Conservation (phyloP, 2,113 vertebrate genomes). For the Micronisus gabar region DNA sequence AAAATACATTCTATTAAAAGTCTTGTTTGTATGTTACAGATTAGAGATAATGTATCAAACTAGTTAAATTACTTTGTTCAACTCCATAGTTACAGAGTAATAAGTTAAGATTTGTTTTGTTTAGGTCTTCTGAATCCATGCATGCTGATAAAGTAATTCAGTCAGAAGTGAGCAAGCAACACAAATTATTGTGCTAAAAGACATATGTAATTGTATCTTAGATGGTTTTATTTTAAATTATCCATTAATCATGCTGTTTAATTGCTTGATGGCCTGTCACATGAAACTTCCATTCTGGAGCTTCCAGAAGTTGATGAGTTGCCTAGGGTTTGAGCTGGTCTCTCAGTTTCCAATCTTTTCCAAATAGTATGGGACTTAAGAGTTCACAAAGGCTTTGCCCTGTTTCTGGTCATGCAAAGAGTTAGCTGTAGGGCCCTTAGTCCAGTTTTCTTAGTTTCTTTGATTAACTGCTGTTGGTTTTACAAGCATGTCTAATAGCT, state of each 20-base stretch:
- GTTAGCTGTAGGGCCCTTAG: not conserved
- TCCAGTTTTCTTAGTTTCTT: not conserved
- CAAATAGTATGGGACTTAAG: not conserved
- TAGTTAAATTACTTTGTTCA: not conserved
- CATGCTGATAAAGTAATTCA: not conserved
- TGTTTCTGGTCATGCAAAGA: not conserved
- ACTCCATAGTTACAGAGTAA: not conserved
- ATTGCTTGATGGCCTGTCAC: not conserved
- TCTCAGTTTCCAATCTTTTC: not conserved
- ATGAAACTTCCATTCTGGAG: not conserved
- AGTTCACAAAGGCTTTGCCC: not conserved
- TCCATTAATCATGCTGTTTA: not conserved
- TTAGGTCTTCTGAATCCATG: not conserved
- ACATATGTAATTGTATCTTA: not conserved
- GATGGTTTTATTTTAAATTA: not conserved
- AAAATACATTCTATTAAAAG: not conserved
- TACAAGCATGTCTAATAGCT: not conserved
- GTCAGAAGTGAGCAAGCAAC: not conserved
- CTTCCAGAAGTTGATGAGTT: not conserved
- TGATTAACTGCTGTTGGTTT: not conserved
- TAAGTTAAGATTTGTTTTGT: not conserved
- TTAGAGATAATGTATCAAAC: not conserved
- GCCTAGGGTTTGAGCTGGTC: not conserved
- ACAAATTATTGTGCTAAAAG: not conserved
- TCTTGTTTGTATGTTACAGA: not conserved